phyloP scores from a whole-genome alignment of 53 echinoderm and acorn worm genomes.

The Apostichopus leukothele region DNA sequence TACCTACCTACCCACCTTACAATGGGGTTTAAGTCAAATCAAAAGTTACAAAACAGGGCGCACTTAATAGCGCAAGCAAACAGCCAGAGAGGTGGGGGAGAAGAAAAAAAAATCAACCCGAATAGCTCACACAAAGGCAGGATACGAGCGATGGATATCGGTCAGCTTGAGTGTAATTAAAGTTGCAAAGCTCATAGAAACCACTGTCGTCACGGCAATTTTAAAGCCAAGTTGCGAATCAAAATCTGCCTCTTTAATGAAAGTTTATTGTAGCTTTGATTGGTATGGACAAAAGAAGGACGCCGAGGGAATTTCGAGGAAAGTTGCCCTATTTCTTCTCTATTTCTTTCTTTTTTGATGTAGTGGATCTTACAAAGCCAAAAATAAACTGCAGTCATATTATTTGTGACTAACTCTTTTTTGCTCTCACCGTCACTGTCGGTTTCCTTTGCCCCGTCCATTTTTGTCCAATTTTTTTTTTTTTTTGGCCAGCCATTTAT shows the following conservation, averaged over 20 bases:
- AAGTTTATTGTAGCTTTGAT: slow-evolving; percentile 19
- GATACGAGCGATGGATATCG: not conserved
- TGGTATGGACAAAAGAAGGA: not conserved
- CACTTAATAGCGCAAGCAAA: slow-evolving; percentile 23
- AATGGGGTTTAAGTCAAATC: slow-evolving; percentile 13
- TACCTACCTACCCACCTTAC: not conserved
- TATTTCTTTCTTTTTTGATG: no score
- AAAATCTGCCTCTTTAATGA: slow-evolving; percentile 25
- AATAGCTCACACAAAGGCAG: not conserved
- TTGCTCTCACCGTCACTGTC: no score
- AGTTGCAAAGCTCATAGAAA: not conserved
- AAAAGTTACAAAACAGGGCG: slow-evolving; percentile 4
- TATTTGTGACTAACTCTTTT: no score
- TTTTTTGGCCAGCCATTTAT: no score
- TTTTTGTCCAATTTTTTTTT: no score
- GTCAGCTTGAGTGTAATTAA: not conserved
- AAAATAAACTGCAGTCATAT: no score
- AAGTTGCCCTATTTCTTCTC: not conserved
- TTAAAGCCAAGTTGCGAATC: not conserved
- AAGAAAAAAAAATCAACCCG: not conserved
- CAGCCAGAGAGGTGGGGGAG: not conserved
- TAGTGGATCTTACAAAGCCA: no score
- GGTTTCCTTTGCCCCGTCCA: no score
- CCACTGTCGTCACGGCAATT: slow-evolving; percentile 35
- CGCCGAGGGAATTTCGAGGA: not conserved